Conservation (phyloP, 2,797 vertebrate genomes). For the Halcyon badia region DNA sequence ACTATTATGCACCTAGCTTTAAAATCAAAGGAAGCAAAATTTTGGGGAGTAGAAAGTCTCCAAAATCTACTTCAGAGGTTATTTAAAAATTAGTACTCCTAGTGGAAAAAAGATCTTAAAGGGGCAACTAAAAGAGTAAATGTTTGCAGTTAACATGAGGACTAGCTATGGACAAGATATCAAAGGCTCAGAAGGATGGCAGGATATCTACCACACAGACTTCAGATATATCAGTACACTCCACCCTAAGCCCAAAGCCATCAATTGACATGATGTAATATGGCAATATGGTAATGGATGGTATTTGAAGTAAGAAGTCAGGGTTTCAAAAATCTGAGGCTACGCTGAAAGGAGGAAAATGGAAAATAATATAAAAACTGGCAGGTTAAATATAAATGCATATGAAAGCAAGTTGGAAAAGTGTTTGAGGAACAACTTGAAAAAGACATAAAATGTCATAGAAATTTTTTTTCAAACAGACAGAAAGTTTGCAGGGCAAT, state of each 20-base stretch:
- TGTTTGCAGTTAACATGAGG: neutral
- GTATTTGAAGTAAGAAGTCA: neutral
- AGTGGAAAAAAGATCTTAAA: neutral
- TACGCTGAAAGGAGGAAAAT: neutral
- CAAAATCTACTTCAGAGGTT: neutral
- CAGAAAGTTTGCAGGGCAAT: neutral
- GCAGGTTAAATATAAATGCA: neutral
- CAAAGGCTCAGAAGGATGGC: neutral
- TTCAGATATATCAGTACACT: neutral
- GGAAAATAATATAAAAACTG: neutral
- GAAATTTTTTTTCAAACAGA: neutral
- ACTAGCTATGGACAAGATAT: neutral
- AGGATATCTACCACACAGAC: neutral
- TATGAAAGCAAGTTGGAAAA: neutral
- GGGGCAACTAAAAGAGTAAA: neutral
- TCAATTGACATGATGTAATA: neutral
- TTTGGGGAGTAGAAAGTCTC: neutral
- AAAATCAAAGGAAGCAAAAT: neutral
- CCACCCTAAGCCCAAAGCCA: neutral
- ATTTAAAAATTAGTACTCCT: neutral
- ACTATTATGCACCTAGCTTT: neutral
- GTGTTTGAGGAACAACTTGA: neutral
- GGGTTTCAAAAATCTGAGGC: constrained; percentile 3
- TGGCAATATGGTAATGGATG: neutral
- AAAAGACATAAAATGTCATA: neutral